Conservation (phyloP, 1,140 invertebrate genomes). For the Pseudomyrmex pallidus region DNA sequence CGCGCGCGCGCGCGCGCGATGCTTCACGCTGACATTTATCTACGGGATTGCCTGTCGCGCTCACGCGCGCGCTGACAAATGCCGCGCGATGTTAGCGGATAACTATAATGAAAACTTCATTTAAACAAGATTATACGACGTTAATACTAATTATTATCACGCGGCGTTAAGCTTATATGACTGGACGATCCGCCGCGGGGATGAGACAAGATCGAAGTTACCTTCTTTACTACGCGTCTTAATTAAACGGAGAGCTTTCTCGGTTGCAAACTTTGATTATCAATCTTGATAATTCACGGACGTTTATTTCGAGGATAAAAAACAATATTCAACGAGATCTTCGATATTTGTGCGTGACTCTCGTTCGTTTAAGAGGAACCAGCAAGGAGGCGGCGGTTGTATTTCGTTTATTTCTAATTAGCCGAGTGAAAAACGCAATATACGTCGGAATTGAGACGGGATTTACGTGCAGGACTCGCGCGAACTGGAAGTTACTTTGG, state of each 20-base stretch:
- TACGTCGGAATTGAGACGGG: constrained; percentile 20
- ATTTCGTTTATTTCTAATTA: constrained; percentile 5
- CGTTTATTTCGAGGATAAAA: neutral
- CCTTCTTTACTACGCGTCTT: constrained; percentile 21
- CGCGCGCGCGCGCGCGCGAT: constrained; percentile 14
- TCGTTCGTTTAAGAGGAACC: no score
- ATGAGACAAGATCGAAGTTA: constrained; percentile 3
- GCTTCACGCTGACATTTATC: constrained; percentile 51
- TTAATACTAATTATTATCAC: constrained; percentile 50
- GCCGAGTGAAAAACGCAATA: constrained; percentile 19
- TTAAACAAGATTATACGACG: constrained; percentile 48
- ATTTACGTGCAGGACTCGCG: constrained; percentile 33
- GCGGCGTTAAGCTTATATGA: constrained; percentile 10
- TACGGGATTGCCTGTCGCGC: constrained; percentile 43
- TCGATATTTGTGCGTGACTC: no score
- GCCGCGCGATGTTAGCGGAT: constrained; percentile 36
- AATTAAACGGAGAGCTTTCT: constrained; percentile 20
- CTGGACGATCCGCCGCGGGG: neutral
- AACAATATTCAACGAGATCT: neutral
- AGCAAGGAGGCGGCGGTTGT: neutral
- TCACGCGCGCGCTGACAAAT: constrained; percentile 44
- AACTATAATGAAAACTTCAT: constrained; percentile 49
- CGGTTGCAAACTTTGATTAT: neutral
- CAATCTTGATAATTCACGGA: neutral
- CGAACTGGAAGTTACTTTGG: constrained; percentile 27